Conservation (phyloP, 2,113 vertebrate species). For the Ictalurus punctatus region DNA sequence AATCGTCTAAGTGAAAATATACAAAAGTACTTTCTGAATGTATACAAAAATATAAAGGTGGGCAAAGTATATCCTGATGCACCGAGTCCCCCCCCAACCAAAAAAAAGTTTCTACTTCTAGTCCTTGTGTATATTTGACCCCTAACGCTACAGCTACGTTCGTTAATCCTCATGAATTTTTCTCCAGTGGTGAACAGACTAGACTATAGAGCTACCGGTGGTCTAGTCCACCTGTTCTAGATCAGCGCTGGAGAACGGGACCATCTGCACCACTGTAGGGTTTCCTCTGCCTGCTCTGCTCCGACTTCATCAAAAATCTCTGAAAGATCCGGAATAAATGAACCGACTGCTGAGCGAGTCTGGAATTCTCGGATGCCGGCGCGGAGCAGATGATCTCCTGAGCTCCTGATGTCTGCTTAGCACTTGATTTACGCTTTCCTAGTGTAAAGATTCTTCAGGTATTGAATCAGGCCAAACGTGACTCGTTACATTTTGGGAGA, state of each 20-base stretch:
- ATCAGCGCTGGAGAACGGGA: slow-evolving; percentile 7
- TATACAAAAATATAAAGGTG: neutral
- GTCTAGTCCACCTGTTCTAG: neutral
- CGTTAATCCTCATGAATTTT: neutral
- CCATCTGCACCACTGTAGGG: slow-evolving; percentile 1
- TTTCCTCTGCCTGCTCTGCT: neutral
- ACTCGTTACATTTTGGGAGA: neutral
- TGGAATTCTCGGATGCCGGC: slow-evolving; percentile 7
- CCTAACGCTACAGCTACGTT: neutral
- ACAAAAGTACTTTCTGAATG: neutral
- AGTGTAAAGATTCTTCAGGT: neutral
- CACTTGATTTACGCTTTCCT: slow-evolving; percentile 32
- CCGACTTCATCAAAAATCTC: neutral
- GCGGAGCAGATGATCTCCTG: slow-evolving; percentile 4
- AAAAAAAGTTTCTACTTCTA: neutral
- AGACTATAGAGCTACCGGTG: neutral
- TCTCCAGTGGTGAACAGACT: neutral
- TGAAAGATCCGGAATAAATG: slow-evolving; percentile 14
- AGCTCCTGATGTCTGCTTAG: slow-evolving; percentile 29
- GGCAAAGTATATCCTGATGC: neutral
- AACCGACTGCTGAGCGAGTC: slow-evolving; percentile 8
- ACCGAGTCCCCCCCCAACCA: neutral
- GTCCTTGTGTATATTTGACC: neutral
- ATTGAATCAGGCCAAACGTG: neutral
- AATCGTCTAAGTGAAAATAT: neutral